phyloP scores from a whole-genome alignment of 2,888 invertebrate species.

The Spatulosminthurus flaviceps region DNA sequence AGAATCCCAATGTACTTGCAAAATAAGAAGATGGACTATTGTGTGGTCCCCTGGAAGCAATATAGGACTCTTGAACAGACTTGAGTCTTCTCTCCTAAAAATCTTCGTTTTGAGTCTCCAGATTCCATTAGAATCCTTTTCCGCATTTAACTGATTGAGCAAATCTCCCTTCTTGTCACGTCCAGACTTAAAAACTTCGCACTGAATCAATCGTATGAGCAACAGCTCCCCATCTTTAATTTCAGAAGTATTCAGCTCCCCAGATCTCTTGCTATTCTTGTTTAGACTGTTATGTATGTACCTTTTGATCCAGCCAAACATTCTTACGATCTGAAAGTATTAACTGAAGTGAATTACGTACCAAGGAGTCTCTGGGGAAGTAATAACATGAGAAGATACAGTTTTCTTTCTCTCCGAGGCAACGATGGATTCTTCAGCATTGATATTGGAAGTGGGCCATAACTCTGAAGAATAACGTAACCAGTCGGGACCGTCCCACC shows the following conservation, averaged over 20 bases:
- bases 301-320: neutral
- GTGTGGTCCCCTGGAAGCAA: neutral
- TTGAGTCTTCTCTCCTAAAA: no score
- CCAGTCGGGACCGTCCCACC: slow-evolving; percentile 63
- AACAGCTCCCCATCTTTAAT: no score
- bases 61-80: neutral
- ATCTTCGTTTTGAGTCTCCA: no score
- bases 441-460: slow-evolving; percentile 48
- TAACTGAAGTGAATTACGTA: neutral
- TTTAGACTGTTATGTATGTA: no score
- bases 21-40: neutral
- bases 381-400: neutral
- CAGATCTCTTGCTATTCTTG: no score
- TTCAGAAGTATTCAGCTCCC: no score
- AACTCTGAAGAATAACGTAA: slow-evolving; percentile 15
- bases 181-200: no score
- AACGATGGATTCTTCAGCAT: slow-evolving; percentile 45
- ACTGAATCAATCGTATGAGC: no score
- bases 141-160: no score
- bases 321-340: neutral
- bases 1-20: neutral
- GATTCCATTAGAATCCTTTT: no score
- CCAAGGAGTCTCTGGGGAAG: neutral
- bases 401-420: slow-evolving; percentile 31
- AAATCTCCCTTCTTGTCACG: no score